phyloP scores from a whole-genome alignment of 2,797 vertebrate genomes.

The Epinephelus malabaricus region DNA sequence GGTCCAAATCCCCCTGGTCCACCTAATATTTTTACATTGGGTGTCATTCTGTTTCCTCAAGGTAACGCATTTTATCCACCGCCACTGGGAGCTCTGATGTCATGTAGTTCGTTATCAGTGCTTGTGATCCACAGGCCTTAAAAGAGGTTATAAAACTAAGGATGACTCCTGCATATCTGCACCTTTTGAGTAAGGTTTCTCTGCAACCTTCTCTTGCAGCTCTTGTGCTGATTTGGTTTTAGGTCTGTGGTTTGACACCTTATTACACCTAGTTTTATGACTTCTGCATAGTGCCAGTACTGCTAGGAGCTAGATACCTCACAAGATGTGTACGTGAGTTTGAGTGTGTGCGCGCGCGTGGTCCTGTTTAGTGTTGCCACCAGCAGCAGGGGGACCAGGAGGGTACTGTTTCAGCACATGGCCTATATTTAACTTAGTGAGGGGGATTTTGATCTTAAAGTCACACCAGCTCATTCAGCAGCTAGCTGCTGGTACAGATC shows the following conservation, averaged over 20 bases:
- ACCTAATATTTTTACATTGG: neutral
- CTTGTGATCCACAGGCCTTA: slow-evolving; percentile 9
- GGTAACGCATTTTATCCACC: neutral
- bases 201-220: slow-evolving; percentile 20
- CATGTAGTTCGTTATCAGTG: neutral
- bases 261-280: slow-evolving; percentile 69
- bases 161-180: neutral
- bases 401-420: slow-evolving; percentile 74
- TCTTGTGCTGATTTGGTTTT: slow-evolving; percentile 15
- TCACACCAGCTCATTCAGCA: slow-evolving; percentile 47
- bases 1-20: neutral
- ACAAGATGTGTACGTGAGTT: slow-evolving; percentile 28
- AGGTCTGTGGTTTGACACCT: slow-evolving; percentile 51
- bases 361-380: slow-evolving; percentile 47
- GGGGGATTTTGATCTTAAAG: slow-evolving; percentile 81
- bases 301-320: slow-evolving; percentile 28
- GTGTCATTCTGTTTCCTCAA: slow-evolving; percentile 2
- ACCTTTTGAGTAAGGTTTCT: neutral
- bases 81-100: neutral
- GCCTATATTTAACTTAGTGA: slow-evolving; percentile 81
- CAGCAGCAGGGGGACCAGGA: slow-evolving; percentile 43
- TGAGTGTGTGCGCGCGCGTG: neutral
- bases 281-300: slow-evolving; percentile 44
- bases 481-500: neutral
- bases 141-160: neutral